Evolutionary conservation across 2,888 invertebrate species (phyloP), one percentile per base, ranked within the genome.

Genomic region (Mermis nigrescens): DNA sequence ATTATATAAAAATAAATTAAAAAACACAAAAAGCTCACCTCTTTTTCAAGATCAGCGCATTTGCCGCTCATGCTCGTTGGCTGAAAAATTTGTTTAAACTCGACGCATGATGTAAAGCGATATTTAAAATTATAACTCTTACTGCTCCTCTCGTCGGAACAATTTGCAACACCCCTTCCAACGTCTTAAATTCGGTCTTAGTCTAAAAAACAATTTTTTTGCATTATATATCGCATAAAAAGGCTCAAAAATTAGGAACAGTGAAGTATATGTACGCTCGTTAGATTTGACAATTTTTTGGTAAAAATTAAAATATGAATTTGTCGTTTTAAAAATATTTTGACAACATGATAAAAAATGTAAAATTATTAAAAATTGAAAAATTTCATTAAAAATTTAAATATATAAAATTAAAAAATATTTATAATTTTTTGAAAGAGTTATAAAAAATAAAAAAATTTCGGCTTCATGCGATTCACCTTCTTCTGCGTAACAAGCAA

Each of bases 41-140:
- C 82, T 38, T 74, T 70, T 72, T 86, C 82, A 57, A 85, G 78
- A 71, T 88, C 84, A 0, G 79, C 78, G 75, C 83, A 84, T 68
- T 83, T 79, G 51, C 80, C 80, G 46, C 80, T 82, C 57, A 82
- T 77, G 56, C 64, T 67, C 15, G 58, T 61, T 52, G 61, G 61
- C 68, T 68, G 52, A 62, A 46, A 29, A 38, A 4, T 24, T 7
- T 7, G 32, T n/a, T 32, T n/a, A 55, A n/a, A n/a, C n/a, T n/a
- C n/a, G n/a, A n/a, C n/a, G n/a, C n/a, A n/a, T n/a, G n/a, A n/a
- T 31, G 38, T 7, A 57, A 48, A n/a, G 7, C 4, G 19, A 31
- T 19, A 38, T 59, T 31, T 56, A 38, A 62, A 24, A 45, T n/a
- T 46, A 12, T 56, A 31, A 62, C 26, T 54, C 29, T 29, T 57